Conservation (phyloP, 2,797 vertebrate species). For the Dermochelys coriacea region DNA sequence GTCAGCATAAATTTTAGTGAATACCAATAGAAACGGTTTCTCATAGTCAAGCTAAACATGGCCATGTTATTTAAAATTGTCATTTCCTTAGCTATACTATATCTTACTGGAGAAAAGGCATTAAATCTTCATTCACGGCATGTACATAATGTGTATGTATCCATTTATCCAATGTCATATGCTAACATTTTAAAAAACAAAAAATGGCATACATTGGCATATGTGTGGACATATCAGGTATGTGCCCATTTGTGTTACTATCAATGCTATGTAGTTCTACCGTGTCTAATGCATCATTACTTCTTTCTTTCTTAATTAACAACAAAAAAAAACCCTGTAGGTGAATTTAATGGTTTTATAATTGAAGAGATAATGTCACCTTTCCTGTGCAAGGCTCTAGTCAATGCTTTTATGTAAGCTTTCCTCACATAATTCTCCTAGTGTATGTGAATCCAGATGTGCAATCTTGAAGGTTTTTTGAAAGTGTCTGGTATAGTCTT, state of each 20-base stretch:
- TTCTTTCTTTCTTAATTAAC: neutral
- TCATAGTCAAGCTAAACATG: neutral
- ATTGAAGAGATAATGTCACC: neutral
- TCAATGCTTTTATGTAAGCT: neutral
- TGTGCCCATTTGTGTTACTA: neutral
- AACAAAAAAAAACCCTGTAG: neutral
- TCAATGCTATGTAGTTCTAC: rapidly evolving
- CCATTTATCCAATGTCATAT: rapidly evolving
- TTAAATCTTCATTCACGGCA: neutral
- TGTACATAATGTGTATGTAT: neutral
- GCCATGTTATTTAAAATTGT: neutral
- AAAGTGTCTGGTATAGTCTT: neutral
- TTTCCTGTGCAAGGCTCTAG: neutral
- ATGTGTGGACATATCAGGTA: neutral
- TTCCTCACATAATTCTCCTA: neutral
- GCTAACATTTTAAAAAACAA: neutral
- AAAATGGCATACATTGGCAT: rapidly evolving
- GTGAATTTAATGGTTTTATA: neutral
- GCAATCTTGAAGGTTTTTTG: neutral
- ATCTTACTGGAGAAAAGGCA: neutral
- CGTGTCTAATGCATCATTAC: neutral
- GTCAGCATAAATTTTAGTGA: neutral
- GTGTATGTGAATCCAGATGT: neutral
- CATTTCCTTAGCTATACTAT: neutral
- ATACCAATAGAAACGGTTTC: neutral